Evolutionary conservation across 2,888 invertebrate species (phyloP), one percentile per base, ranked within the genome.

Genomic region (Mactromeris polynyma): DNA sequence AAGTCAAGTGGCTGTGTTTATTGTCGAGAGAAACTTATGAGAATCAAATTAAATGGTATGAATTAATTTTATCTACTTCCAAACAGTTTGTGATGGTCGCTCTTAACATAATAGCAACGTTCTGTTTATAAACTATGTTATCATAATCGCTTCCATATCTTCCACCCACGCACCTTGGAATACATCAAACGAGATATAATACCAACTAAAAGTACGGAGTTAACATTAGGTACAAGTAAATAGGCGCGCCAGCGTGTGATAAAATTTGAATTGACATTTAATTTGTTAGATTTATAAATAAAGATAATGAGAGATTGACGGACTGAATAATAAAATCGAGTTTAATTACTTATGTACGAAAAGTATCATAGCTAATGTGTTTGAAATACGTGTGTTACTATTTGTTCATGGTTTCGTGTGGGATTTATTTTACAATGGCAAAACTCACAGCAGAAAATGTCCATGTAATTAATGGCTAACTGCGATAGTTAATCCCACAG

Each of bases 241-340:
- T 69, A 83, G 83, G 83, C 83, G 83, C 40, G 83, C 21, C 46
- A n/a, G 26, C 19, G 14, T 73, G 26, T 21, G 73, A 73, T 73
- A 73, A 73, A 26, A 17, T 3, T 33, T 73, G 73, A 17, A 73
- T 73, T 26, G 73, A 36, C 36, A 33, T 73, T 73, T 73, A 73
- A 73, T 73, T 36, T 73, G 73, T 73, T 73, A 9, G 11, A 73
- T 73, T 33, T 33, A 14, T 33, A 73, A 36, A 33, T 36, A 73
- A 36, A 26, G 73, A 73, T 58, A 33, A 31, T 64, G n/a, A 26
- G 58, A 64, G 26, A 26, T 9, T 64, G 58, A 64, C 26, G 3
- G 6, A 64, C 0, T 64, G n/a, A n/a, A 64, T 9, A 26, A n/a
- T n/a, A 26, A 64, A 21, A 64, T 64, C n/a, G 58, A 11, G 26